Evolutionary conservation across 2,113 vertebrate genomes (phyloP).

Genomic region (Oryzias celebensis): DNA sequence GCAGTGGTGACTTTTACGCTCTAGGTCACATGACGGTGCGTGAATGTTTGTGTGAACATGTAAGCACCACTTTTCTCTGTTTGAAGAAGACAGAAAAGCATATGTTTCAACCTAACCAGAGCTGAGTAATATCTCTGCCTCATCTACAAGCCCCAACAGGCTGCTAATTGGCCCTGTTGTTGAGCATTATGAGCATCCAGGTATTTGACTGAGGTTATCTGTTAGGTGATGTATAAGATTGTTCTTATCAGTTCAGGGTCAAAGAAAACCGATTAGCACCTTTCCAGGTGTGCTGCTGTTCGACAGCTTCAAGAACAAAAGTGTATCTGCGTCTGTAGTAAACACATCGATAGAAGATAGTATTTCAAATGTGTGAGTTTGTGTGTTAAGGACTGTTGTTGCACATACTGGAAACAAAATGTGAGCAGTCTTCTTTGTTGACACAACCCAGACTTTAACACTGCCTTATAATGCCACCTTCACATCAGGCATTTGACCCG

Average conservation of each 20-base stretch:
- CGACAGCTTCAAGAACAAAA: slow-evolving; percentile 58
- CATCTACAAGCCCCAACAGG: slow-evolving; percentile 67
- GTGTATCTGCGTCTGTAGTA: slow-evolving; percentile 47
- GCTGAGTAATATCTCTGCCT: slow-evolving; percentile 70
- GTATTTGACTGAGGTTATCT: slow-evolving; percentile 70
- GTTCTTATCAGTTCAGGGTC: slow-evolving; percentile 68
- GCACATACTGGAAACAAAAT: not conserved
- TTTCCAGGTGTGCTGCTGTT: slow-evolving; percentile 41
- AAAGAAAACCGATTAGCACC: slow-evolving; percentile 63
- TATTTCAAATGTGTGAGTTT: slow-evolving; percentile 32
- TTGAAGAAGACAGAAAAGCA: slow-evolving; percentile 12
- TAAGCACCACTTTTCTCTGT: slow-evolving; percentile 29
- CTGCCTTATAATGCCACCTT: too few relatives aligned
- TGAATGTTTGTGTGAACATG: slow-evolving; percentile 12
- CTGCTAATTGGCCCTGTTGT: slow-evolving; percentile 70
- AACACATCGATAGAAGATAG: slow-evolving; percentile 58
- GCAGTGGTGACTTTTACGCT: slow-evolving; percentile 29
- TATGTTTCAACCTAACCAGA: slow-evolving; percentile 52
- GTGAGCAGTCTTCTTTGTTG: too few relatives aligned
- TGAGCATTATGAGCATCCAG: slow-evolving; percentile 50
- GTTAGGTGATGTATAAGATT: slow-evolving; percentile 57
- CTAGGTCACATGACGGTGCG: slow-evolving; percentile 25
- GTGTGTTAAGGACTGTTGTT: not conserved
- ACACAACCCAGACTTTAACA: too few relatives aligned
- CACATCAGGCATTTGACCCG: too few relatives aligned